Evolutionary conservation across 2,797 vertebrate genomes (phyloP), one percentile per base, ranked within the genome.

Genomic region (Pseudochaenichthys georgianus): DNA sequence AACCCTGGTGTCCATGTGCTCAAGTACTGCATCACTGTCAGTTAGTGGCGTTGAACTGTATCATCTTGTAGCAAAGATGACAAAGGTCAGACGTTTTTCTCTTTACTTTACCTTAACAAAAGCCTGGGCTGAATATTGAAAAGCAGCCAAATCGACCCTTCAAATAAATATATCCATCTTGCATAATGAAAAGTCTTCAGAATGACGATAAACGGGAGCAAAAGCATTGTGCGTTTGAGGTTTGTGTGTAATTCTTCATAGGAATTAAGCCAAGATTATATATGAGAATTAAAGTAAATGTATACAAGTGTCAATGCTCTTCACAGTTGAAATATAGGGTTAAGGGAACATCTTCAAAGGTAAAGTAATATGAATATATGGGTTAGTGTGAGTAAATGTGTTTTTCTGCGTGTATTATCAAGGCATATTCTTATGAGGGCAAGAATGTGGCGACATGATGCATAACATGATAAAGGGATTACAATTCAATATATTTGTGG

Each of bases 1-100:
- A n/a, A n/a, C n/a, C n/a, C n/a, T n/a, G n/a, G n/a, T n/a, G 34
- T 70, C 63, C 60, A 67, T 62, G 41, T 58, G 60, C 46, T 60
- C 9, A 60, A 70, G 59, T 34, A 38, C 15, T 16, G 53, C 15
- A 52, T 51, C 53, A 28, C 38, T 54, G 57, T 46, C 47, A 65
- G 59, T 51, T 70, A 19, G 16, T 34, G 43, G 62, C 23, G 64
- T 52, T 42, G n/a, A 60, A 21, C 23, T 41, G 42, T 13, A 28
- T 41, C 23, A 34, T 63, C 38, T 41, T 9, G 46, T 3, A 19
- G 61, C 16, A 68, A 45, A 55, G 21, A 71, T 64, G 59, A 64
- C 64, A 66, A 65, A 68, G 57, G 48, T 68, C 65, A 65, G 41
- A 9, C 1, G 34, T 38, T 41, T 19, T 12, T 4, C 43, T 4